Percentiles rank a stretch among this genome's conserved stretches.
Conservation (phyloP, 2,797 vertebrate species). For the Pseudomugil gertrudae region DNA sequence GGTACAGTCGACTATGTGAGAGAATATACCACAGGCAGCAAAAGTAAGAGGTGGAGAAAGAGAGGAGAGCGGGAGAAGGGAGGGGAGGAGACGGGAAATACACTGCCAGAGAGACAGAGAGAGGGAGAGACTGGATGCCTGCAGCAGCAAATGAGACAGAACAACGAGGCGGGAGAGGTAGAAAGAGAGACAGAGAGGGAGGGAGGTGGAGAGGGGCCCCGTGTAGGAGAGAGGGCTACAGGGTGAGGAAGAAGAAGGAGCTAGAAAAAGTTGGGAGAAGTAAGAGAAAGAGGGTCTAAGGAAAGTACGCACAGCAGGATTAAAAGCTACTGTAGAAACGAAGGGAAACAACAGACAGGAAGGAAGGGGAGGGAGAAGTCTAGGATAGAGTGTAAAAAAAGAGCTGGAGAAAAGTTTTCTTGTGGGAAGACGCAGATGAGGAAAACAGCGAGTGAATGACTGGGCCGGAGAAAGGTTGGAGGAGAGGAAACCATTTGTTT, state of each 20-base stretch:
- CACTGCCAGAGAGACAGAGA: slow-evolving; percentile 67
- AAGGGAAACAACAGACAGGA: slow-evolving; percentile 76
- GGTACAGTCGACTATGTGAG: slow-evolving; percentile 71
- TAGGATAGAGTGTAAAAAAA: slow-evolving; percentile 55
- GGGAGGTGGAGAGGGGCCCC: slow-evolving; percentile 80
- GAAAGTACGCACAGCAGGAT: slow-evolving; percentile 47
- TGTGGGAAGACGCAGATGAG: slow-evolving; percentile 80
- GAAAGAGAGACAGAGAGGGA: slow-evolving; percentile 69
- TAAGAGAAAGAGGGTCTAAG: slow-evolving; percentile 46
- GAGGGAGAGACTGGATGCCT: slow-evolving; percentile 64
- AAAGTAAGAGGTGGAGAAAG: slow-evolving; percentile 70
- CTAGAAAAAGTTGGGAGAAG: slow-evolving; percentile 72
- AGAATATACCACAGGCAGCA: slow-evolving; percentile 69
- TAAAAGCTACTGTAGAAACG: slow-evolving; percentile 60
- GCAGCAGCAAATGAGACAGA: slow-evolving; percentile 78
- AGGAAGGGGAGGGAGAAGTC: slow-evolving; percentile 73
- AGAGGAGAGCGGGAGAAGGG: slow-evolving; percentile 66
- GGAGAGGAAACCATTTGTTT: slow-evolving; percentile 76
- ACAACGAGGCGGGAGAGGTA: slow-evolving; percentile 75
- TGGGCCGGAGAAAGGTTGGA: slow-evolving; percentile 67
- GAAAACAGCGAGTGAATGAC: slow-evolving; percentile 83
- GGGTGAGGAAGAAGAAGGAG: slow-evolving; percentile 75
- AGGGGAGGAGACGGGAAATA: slow-evolving; percentile 78
- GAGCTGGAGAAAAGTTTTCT: slow-evolving; percentile 77
- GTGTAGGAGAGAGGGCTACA: slow-evolving; percentile 75